Evolutionary conservation across 2,797 vertebrate genomes (phyloP).

Genomic region (Enteromius paludinosus): DNA sequence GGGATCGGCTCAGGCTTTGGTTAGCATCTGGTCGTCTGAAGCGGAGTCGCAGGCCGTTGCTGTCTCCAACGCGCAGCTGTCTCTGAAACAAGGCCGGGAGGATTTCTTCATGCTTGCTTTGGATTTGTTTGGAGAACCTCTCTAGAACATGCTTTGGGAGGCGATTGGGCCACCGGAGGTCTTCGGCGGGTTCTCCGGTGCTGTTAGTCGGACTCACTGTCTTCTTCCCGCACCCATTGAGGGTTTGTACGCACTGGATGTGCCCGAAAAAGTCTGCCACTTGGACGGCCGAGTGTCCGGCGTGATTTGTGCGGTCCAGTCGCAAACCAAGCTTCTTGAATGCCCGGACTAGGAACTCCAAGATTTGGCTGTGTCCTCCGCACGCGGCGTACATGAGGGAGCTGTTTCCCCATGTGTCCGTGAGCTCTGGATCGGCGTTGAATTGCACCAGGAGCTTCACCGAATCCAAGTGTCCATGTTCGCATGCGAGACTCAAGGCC

Average conservation of each 20-base stretch:
- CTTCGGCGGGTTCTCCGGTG: conserved; percentile 56
- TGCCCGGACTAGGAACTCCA: conserved; percentile 88
- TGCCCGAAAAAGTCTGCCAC: conserved; percentile 86
- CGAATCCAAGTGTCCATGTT: conserved; percentile 85
- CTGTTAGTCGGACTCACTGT: conserved; percentile 57
- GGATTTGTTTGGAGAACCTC: conserved; percentile 75
- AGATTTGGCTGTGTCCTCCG: conserved; percentile 83
- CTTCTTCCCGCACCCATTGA: conserved; percentile 70
- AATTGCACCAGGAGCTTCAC: conserved; percentile 91
- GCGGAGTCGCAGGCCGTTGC: conserved; percentile 66
- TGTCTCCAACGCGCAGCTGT: conserved; percentile 70
- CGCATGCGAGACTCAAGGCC: conserved; percentile 86
- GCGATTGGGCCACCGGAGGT: conserved; percentile 69
- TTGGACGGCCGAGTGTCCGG: conserved; percentile 85
- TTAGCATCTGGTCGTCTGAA: conserved; percentile 65
- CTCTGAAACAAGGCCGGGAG: conserved; percentile 77
- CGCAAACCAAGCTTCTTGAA: conserved; percentile 88
- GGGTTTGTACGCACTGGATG: conserved; percentile 82
- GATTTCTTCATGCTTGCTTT: conserved; percentile 68
- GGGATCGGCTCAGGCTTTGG: conserved; percentile 16
- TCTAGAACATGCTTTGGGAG: conserved; percentile 78
- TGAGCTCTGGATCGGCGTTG: conserved; percentile 86
- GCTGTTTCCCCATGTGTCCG: conserved; percentile 86
- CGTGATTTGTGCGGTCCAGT: conserved; percentile 83
- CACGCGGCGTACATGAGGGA: conserved; percentile 89